A percentile compares a stretch with the other conserved stretches of the same genome.
Conservation (phyloP, 2,888 invertebrate genomes). For the Panorpa germanica region DNA sequence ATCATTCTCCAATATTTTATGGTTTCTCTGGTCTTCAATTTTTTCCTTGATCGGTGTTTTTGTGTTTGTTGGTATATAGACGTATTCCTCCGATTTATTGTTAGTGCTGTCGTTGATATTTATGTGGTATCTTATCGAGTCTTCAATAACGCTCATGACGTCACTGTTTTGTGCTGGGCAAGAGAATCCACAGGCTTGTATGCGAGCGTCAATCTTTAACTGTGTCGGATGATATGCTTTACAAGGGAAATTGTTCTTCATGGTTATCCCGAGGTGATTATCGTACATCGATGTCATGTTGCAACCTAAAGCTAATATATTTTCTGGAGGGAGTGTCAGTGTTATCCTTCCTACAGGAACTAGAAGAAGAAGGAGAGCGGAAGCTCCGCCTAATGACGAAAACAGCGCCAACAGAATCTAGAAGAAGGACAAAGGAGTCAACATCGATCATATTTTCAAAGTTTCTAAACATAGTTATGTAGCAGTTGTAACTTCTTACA, state of each 20-base stretch:
- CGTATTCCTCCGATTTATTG: no score
- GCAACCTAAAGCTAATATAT: conserved; percentile 39
- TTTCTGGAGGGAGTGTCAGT: conserved; percentile 38
- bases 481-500: no score
- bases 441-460: no score
- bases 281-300: conserved; percentile 15
- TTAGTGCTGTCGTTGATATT: no score
- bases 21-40: conserved; percentile 30
- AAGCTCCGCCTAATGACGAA: conserved; percentile 43
- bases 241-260: conserved; percentile 31
- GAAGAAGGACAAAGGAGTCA: no score
- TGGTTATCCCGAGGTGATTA: conserved; percentile 18
- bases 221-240: conserved; percentile 22
- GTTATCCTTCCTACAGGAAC: conserved; percentile 54
- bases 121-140: not conserved
- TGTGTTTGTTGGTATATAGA: no score
- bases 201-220: conserved; percentile 6
- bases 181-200: not conserved
- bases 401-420: conserved; percentile 48
- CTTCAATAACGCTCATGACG: not conserved
- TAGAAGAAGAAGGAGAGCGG: conserved; percentile 43
- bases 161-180: conserved; percentile 4
- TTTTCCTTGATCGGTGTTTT: no score
- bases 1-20: conserved; percentile 33
- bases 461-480: no score